Evolutionary conservation across 2,888 invertebrate genomes (phyloP), one percentile per base, ranked within the genome.

Genomic region (Scaptodrosophila latifasciaeformis): DNA sequence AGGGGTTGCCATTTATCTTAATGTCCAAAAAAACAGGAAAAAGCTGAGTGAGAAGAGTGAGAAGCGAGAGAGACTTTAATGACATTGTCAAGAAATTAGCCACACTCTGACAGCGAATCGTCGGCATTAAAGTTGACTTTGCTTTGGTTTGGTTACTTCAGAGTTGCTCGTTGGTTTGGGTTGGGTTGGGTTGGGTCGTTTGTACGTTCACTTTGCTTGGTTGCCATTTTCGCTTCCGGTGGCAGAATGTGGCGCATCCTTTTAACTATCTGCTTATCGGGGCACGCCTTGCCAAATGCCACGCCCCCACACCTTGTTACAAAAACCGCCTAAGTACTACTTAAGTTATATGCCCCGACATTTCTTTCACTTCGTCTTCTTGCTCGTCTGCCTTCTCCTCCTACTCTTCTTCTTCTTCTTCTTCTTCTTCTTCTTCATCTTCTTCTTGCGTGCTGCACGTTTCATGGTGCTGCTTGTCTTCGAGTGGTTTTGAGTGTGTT

Each of bases 391-490:
- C 24, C 24, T 24, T 24, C 24, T 24, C 24, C 24, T 24, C 24
- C 24, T 43, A 18, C n/a, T 19, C n/a, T n/a, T 19, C 24, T 7
- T 5, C 24, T 24, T 24, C 24, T 7, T 24, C 7, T 24, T 7
- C 24, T 12, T 37, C 15, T 44, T 49, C 27, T 35, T 54, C 52
- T 40, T 56, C 43, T 42, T 59, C n/a, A n/a, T n/a, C n/a, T n/a
- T n/a, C n/a, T n/a, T 65, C 66, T 67, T 78, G 76, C 75, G 75
- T 78, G 71, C 45, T 59, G 65, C 75, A 75, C 75, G 71, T 75
- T 49, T 15, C 34, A 7, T n/a, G 34, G 34, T 15, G 6, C 34
- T 34, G 13, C n/a, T 34, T 34, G 13, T 13, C 3, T 31, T 12
- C 5, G 9, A 12, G 34, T 34, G 30, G 10, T 10, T 30, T 10